phyloP scores from a whole-genome alignment of 2,888 invertebrate genomes.

The Synergus gifuensis region DNA sequence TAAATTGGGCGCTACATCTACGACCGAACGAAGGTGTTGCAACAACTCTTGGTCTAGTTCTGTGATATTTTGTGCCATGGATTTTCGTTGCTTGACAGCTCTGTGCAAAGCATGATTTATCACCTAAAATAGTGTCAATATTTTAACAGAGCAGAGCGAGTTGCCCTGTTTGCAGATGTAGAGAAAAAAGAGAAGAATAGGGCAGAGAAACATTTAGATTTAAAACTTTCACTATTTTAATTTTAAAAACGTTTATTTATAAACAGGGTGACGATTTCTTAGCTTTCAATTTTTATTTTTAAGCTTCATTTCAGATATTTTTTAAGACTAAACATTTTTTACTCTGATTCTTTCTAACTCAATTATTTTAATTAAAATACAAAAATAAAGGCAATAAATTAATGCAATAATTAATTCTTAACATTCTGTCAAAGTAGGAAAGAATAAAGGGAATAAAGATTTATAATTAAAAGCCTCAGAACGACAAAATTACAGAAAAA shows the following conservation, averaged over 20 bases:
- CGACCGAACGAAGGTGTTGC: conserved; percentile 59
- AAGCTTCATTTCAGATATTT: too few species aligned
- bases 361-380: too few species aligned
- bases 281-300: neutral
- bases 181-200: neutral
- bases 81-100: conserved; percentile 53
- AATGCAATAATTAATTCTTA: too few species aligned
- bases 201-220: neutral
- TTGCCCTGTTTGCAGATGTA: conserved; percentile 7
- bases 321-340: too few species aligned
- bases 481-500: neutral
- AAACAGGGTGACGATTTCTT: neutral
- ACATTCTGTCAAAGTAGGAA: neutral
- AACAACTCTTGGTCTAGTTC: conserved; percentile 67
- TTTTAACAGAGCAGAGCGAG: conserved; percentile 23
- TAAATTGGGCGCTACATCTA: conserved; percentile 59
- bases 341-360: too few species aligned
- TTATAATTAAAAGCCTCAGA: neutral
- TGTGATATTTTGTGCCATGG: conserved; percentile 54
- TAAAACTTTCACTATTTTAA: neutral
- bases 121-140: conserved; percentile 59
- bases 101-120: conserved; percentile 61
- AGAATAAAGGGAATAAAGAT: neutral
- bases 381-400: too few species aligned
- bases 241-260: neutral